phyloP scores from a whole-genome alignment of 2,888 invertebrate genomes.

The Acheta domesticus region DNA sequence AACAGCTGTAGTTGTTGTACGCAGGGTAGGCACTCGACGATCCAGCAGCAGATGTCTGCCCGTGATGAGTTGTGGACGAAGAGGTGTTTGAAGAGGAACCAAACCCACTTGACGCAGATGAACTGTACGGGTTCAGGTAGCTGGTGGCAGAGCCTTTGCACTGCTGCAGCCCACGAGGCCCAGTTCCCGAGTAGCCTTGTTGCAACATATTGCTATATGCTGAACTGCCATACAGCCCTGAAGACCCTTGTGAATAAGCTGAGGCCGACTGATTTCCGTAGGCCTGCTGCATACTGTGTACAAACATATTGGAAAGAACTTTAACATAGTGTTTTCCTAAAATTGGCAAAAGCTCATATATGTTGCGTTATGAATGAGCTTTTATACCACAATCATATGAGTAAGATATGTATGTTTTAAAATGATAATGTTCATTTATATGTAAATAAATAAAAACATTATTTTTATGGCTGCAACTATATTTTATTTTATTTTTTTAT shows the following conservation, averaged over 20 bases:
- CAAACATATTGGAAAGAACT: too few relatives aligned
- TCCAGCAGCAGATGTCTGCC: constrained; percentile 42
- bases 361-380: too few relatives aligned
- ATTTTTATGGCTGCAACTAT: too few relatives aligned
- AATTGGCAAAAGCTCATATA: too few relatives aligned
- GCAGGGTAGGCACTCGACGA: constrained; percentile 52
- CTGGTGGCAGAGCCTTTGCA: neutral
- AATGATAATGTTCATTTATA: too few relatives aligned
- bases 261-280: constrained; percentile 47
- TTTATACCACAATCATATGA: too few relatives aligned
- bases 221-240: constrained; percentile 35
- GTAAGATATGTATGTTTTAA: too few relatives aligned
- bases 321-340: too few relatives aligned
- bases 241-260: constrained; percentile 40
- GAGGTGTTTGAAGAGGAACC: constrained; percentile 28
- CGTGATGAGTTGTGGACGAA: constrained; percentile 34
- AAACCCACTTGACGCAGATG: constrained; percentile 18
- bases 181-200: constrained; percentile 31
- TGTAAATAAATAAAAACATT: too few relatives aligned
- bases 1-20: constrained; percentile 53
- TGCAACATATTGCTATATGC: constrained; percentile 41
- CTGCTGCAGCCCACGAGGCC: neutral
- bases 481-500: too few relatives aligned
- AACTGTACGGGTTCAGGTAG: neutral
- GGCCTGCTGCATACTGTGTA: constrained; percentile 51